These are phyloP conservation scores for Drosophila nikananu DNA, from an alignment of 1,140 invertebrate genomes.

Conservation along the genomic window DNA sequence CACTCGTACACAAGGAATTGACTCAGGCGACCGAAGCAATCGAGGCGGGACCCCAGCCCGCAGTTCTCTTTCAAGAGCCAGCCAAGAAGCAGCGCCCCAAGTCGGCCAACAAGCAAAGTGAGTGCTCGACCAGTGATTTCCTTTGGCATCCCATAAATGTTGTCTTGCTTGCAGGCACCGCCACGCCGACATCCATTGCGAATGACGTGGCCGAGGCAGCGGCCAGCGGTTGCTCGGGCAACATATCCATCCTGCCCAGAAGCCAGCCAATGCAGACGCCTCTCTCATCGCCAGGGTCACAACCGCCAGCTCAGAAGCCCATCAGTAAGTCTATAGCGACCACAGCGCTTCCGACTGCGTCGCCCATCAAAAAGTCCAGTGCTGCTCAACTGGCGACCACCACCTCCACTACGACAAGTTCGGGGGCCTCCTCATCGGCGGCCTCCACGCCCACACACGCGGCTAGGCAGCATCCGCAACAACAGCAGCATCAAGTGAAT, in stretches of 20 bases:
- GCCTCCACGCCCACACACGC: slow-evolving; percentile 70
- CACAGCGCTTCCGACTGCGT: slow-evolving; percentile 13
- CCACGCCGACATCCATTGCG: slow-evolving; percentile 70
- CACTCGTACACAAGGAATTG: slow-evolving; percentile 22
- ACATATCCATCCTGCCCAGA: slow-evolving; percentile 50
- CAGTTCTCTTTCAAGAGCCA: slow-evolving; percentile 54
- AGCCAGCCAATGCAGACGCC: slow-evolving; percentile 36
- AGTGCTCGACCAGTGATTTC: not conserved
- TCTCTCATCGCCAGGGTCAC: slow-evolving; percentile 15
- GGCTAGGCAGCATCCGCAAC: slow-evolving; percentile 6
- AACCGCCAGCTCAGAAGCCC: slow-evolving; percentile 26
- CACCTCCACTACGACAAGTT: slow-evolving; percentile 38
- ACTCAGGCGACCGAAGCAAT: slow-evolving; percentile 20
- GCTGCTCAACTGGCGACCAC: slow-evolving; percentile 9
- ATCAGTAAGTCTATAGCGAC: slow-evolving; percentile 40
- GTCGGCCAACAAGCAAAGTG: slow-evolving; percentile 75
- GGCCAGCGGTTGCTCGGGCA: slow-evolving; percentile 25
- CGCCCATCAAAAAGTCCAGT: slow-evolving; percentile 18
- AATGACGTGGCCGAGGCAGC: slow-evolving; percentile 68
- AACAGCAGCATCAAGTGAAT: slow-evolving; percentile 15
- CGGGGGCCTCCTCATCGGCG: slow-evolving; percentile 63
- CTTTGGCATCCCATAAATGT: not conserved
- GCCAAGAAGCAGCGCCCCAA: slow-evolving; percentile 63
- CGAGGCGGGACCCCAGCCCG: slow-evolving; percentile 32
- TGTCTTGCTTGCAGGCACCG: slow-evolving; percentile 46